These are phyloP conservation scores for Lithobates sylvaticus DNA, from an alignment of 2,797 vertebrate species.

Conservation along the genomic window DNA sequence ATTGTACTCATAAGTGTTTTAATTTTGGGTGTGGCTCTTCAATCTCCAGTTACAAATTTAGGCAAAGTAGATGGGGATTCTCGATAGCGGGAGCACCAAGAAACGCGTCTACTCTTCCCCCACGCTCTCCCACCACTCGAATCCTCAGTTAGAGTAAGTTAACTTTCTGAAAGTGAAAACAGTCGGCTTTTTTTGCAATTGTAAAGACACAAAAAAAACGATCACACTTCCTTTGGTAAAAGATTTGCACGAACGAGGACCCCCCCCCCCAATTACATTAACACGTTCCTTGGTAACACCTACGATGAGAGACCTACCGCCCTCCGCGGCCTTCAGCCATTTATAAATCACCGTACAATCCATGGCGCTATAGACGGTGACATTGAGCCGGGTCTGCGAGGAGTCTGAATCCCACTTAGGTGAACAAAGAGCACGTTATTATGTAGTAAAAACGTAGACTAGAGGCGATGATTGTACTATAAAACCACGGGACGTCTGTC, in stretches of 20 bases:
- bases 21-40: too few species aligned
- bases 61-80: too few species aligned
- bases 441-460: slow-evolving; percentile 37
- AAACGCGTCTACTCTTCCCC: too few species aligned
- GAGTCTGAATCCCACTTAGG: not conserved
- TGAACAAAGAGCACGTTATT: slow-evolving; percentile 17
- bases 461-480: slow-evolving; percentile 35
- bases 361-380: not conserved
- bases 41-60: too few species aligned
- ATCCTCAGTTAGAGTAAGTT: too few species aligned
- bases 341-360: not conserved
- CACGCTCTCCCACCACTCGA: too few species aligned
- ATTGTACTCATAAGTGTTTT: too few species aligned
- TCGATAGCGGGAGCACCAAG: too few species aligned
- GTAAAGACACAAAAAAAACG: not conserved
- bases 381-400: not conserved
- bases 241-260: not conserved
- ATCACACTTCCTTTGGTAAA: not conserved
- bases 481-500: slow-evolving; percentile 27
- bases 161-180: too few species aligned
- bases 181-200: too few species aligned
- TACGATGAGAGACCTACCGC: not conserved
- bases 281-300: too few species aligned
- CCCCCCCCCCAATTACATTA: too few species aligned
- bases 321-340: not conserved